phyloP scores from a whole-genome alignment of 1,140 invertebrate genomes.

The Psilanteris sp. region DNA sequence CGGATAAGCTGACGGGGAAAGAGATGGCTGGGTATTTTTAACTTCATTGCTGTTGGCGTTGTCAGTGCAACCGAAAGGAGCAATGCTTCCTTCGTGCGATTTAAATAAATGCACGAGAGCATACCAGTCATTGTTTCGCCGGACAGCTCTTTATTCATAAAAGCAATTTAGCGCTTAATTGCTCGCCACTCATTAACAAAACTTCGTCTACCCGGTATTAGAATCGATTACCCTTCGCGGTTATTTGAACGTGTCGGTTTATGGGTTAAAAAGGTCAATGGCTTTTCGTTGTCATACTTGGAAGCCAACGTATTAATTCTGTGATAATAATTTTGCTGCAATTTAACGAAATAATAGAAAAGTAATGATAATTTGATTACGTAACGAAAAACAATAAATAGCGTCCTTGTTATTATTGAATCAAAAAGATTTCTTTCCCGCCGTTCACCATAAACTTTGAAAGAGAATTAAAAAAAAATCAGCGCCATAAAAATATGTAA shows the following conservation, averaged over 20 bases:
- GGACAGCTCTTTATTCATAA: conserved; percentile 49
- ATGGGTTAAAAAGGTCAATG: conserved; percentile 37
- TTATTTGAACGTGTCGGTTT: conserved; percentile 9
- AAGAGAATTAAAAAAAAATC: too few species aligned
- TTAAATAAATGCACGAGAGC: conserved; percentile 75
- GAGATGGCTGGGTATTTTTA: conserved; percentile 68
- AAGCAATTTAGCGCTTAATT: conserved; percentile 47
- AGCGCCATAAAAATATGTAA: too few species aligned
- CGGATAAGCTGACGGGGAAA: conserved; percentile 47
- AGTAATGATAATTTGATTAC: too few species aligned
- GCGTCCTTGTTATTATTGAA: too few species aligned
- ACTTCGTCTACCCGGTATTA: conserved; percentile 28
- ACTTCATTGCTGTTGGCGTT: conserved; percentile 67
- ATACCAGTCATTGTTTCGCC: conserved; percentile 72
- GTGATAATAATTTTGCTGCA: too few species aligned
- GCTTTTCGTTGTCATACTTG: conserved; percentile 15
- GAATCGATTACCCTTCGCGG: conserved; percentile 37
- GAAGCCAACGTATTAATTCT: neutral
- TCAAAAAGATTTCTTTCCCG: too few species aligned
- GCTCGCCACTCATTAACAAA: conserved; percentile 27
- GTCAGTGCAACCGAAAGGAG: conserved; percentile 62
- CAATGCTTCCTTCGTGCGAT: conserved; percentile 71
- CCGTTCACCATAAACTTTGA: too few species aligned
- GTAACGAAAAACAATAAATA: too few species aligned
- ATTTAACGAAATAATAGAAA: too few species aligned